Conservation (phyloP, 1,140 invertebrate species). For the Brachionus rotundiformis region DNA sequence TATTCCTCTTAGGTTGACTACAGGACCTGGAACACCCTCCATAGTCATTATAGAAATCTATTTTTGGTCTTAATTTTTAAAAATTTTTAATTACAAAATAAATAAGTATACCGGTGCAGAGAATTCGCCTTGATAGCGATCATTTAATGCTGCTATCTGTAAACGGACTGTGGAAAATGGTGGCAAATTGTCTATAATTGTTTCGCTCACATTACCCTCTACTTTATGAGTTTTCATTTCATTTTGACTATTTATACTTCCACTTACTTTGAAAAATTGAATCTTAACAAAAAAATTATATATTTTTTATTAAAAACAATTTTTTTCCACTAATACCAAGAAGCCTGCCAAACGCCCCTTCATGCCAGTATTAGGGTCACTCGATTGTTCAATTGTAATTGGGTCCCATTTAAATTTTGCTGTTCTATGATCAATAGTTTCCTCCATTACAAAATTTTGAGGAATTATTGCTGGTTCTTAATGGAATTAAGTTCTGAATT, state of each 20-base stretch:
- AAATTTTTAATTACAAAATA: background rate
- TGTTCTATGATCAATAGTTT: slow-evolving; percentile 4
- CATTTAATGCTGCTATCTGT: slow-evolving; percentile 46
- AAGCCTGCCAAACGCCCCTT: slow-evolving; percentile 35
- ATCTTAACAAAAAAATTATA: background rate
- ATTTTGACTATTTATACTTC: slow-evolving; percentile 10
- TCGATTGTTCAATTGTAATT: slow-evolving; percentile 18
- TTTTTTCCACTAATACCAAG: background rate
- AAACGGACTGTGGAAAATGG: slow-evolving; percentile 37
- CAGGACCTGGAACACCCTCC: slow-evolving; percentile 46
- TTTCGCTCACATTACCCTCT: slow-evolving; percentile 45
- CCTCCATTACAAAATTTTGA: slow-evolving; percentile 18
- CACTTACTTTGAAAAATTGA: slow-evolving; percentile 48
- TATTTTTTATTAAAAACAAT: background rate
- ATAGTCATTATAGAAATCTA: slow-evolving; percentile 42
- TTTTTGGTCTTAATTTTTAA: background rate
- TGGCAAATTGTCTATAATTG: slow-evolving; percentile 27
- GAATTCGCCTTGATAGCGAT: slow-evolving; percentile 47
- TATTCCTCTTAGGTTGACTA: slow-evolving; percentile 17
- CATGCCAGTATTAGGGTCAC: slow-evolving; percentile 33
- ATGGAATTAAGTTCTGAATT: too few species aligned
- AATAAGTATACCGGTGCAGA: slow-evolving; percentile 5
- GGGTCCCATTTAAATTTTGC: slow-evolving; percentile 50
- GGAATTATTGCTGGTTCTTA: slow-evolving; percentile 25
- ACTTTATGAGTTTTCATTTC: slow-evolving; percentile 50